Base-by-base conservation (phyloP, 2,888 invertebrate species). In the Lepidonotus clava region DNA sequence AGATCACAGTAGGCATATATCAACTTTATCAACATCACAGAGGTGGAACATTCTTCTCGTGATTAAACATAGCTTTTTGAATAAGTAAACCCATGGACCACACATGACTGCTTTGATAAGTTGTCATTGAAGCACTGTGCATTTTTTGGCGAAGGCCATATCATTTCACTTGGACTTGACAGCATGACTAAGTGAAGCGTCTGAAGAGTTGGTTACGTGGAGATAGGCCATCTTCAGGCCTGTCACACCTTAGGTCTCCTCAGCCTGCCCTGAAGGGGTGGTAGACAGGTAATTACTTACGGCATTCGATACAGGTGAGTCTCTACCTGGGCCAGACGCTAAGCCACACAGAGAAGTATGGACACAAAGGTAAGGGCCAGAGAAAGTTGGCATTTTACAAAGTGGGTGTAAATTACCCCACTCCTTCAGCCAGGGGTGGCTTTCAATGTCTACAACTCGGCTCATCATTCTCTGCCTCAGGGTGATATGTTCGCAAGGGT, bases 311-410 rank as follows among this genome's bases (percentile, higher is more conserved):
- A 61, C 61, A 61, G 61, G 61, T 61, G 61, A 61, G 61, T 18
- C 46, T 18, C 6, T 24, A n/a, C 21, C 24, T 24, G 28, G 28
- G 28, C 53, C 53, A n/a, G 53, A 24, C 53, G 2, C 61, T 61
- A 1, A 11, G 46, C 46, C 46, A 6, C 46, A 46, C 6, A 46
- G 46, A 18, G 8, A 6, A 46, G 8, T 11, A 46, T 18, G 18
- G 8, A 46, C 28, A 61, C 61, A 61, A 61, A 61, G 61, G 61
- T 61, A n/a, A n/a, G 28, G 28, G 61, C 61, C 61, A 61, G n/a
- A n/a, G n/a, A n/a, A n/a, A n/a, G 28, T 61, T 28, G 24, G 61
- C 61, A 24, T 2, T 11, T 6, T 61, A 61, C 61, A 61, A 61
- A 61, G 61, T 61, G 61, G 61, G 61, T 32, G 61, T 61, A 28